Evolutionary conservation across 2,113 vertebrate species (phyloP), one percentile per base, ranked within the genome.

Genomic region (Hylia prasina): DNA sequence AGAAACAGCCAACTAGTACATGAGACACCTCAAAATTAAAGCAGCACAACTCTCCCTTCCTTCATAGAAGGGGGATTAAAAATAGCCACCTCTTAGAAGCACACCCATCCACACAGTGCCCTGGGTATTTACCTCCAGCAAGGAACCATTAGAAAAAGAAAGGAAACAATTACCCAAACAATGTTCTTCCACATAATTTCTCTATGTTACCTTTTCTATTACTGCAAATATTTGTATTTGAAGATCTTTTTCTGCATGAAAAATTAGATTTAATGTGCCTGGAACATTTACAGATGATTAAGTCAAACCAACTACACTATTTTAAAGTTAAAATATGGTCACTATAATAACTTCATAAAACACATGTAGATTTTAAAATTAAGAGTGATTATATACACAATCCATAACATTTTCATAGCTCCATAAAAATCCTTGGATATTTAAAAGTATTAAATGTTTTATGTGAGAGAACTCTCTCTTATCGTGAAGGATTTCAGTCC

Each of bases 161-260:
- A 45, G 13, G 50, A 75, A 96, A 92, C 33, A 79, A 68, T 93
- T 91, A 86, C 19, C 37, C 2, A 17, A 66, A 73, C 45, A 82
- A 68, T 20, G 30, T 78, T 90, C 58, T 77, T 63, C 31, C n/a
- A 87, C 40, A 81, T 18, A 1, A 61, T 84, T 95, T 85, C 23
- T 87, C 80, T 61, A 48, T 48, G 72, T 64, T 93, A 39, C 73
- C 40, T 84, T 92, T 86, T 82, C 47, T 90, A 64, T 64, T 81
- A 70, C 27, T 72, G 61, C 79, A 96, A 95, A 96, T 93, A 92
- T 94, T 96, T 89, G 64, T 71, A 76, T 92, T 75, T 14, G 8
- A 93, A 90, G n/a, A 77, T 63, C 44, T 78, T 90, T 83, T 73
- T 50, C 71, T 61, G 60, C 76, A 82, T 89, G 44, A 93, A 78